phyloP scores from a whole-genome alignment of 2,797 vertebrate genomes.

The Schizopygopsis pylzovi region DNA sequence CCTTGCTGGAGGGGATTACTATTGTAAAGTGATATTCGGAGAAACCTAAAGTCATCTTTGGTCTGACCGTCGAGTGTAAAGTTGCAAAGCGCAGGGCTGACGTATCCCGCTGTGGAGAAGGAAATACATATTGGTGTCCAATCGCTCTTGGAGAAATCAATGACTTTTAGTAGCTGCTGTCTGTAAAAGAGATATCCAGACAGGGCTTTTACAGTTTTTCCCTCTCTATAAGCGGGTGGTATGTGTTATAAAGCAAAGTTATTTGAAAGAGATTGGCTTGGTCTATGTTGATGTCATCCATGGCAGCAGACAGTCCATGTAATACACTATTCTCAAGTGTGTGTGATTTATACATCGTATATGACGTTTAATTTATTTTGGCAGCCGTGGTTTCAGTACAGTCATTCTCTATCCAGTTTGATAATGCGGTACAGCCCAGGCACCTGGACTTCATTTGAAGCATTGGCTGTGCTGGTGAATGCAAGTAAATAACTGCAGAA shows the following conservation, averaged over 20 bases:
- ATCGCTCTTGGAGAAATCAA: constrained; percentile 26
- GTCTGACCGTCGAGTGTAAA: constrained; percentile 39
- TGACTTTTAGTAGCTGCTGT: constrained; percentile 30
- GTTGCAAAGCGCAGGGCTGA: constrained; percentile 51
- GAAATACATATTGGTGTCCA: constrained; percentile 38
- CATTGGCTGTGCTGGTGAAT: constrained; percentile 46
- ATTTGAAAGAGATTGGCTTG: constrained; percentile 38
- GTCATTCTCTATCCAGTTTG: constrained; percentile 63
- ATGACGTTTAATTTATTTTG: constrained; percentile 70
- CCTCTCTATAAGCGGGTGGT: constrained; percentile 7
- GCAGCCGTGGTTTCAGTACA: constrained; percentile 61
- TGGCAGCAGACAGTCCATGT: constrained; percentile 55
- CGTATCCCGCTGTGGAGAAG: constrained; percentile 41
- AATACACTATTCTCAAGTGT: constrained; percentile 65
- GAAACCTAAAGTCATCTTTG: constrained; percentile 51
- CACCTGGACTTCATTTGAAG: constrained; percentile 73
- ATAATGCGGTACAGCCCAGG: constrained; percentile 57
- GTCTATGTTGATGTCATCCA: constrained; percentile 68
- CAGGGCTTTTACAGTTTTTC: not conserved
- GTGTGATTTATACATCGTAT: constrained; percentile 60
- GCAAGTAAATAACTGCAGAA: constrained; percentile 40
- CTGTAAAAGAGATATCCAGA: constrained; percentile 42
- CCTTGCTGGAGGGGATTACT: constrained; percentile 52
- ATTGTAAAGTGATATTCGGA: constrained; percentile 59
- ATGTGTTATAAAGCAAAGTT: constrained; percentile 13